A percentile compares a stretch with the other conserved stretches of the same genome.
These are phyloP conservation scores for Zonitis immaculata DNA, from an alignment of 2,888 invertebrate genomes.

Conservation along the genomic window DNA sequence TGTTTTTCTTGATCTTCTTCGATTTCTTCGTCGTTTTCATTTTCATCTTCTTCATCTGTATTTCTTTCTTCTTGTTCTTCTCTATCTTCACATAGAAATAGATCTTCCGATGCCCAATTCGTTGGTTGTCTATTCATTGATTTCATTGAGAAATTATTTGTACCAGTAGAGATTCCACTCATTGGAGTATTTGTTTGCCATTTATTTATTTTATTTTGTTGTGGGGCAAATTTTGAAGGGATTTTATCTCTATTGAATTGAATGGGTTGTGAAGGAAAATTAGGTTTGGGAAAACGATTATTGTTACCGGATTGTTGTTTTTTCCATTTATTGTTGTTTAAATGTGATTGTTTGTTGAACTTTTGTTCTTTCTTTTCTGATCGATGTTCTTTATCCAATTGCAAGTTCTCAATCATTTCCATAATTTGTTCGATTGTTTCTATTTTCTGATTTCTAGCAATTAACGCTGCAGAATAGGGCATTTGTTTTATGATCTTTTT, in stretches of 20 bases:
- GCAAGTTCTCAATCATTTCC: not conserved
- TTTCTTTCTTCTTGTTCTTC: too few relatives aligned
- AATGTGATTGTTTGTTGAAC: not conserved
- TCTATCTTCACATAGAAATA: not conserved
- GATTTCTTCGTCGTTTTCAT: not conserved
- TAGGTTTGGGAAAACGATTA: not conserved
- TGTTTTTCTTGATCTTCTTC: not conserved
- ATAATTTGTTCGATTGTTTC: not conserved
- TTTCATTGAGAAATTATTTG: not conserved
- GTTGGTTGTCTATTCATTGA: not conserved
- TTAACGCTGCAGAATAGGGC: not conserved
- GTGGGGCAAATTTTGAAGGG: not conserved
- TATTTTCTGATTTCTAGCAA: not conserved
- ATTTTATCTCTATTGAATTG: not conserved
- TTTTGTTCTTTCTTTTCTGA: not conserved
- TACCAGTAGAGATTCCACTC: not conserved
- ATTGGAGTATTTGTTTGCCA: not conserved
- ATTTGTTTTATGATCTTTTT: not conserved
- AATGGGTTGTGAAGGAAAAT: not conserved
- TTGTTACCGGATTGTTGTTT: not conserved
- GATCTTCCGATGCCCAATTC: not conserved
- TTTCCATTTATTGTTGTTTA: too few relatives aligned
- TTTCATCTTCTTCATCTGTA: not conserved
- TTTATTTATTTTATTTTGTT: not conserved
- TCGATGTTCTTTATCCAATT: not conserved